These are phyloP conservation scores for Drosophila quadrilineata DNA, from an alignment of 1,140 invertebrate species.

Conservation along the genomic window DNA sequence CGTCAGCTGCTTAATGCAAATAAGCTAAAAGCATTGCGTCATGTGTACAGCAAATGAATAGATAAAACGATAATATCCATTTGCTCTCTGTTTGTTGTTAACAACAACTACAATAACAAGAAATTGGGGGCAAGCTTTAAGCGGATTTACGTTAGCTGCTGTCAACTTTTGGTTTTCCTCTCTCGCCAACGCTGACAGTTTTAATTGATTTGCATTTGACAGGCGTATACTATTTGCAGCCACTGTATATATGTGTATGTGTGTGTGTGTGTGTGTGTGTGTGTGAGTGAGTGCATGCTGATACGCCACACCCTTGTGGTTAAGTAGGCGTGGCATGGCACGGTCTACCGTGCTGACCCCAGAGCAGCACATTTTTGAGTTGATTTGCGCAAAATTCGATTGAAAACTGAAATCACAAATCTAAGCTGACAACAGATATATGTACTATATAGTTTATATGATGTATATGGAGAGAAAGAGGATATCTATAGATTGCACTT, in stretches of 20 bases:
- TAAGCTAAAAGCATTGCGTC: constrained; percentile 64
- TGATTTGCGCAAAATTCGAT: neutral
- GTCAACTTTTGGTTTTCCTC: constrained; percentile 63
- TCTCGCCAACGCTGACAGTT: constrained; percentile 49
- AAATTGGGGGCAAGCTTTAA: constrained; percentile 51
- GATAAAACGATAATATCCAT: constrained; percentile 76
- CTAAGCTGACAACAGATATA: no score
- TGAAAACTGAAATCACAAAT: no score
- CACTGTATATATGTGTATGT: constrained; percentile 7
- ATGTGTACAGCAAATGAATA: constrained; percentile 56
- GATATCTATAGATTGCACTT: no score
- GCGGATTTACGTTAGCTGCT: constrained; percentile 57
- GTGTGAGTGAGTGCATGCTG: no score
- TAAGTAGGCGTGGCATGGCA: no score
- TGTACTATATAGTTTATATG: no score
- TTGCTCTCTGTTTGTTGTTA: constrained; percentile 62
- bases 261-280: neutral
- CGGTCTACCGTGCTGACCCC: neutral
- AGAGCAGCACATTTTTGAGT: neutral
- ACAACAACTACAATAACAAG: constrained; percentile 10
- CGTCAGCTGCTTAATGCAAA: constrained; percentile 45
- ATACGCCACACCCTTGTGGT: no score
- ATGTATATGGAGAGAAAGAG: no score
- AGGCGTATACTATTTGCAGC: neutral
- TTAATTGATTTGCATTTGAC: constrained; percentile 69